Conservation (phyloP, 2,797 vertebrate genomes). For the Cottoperca gobio region DNA sequence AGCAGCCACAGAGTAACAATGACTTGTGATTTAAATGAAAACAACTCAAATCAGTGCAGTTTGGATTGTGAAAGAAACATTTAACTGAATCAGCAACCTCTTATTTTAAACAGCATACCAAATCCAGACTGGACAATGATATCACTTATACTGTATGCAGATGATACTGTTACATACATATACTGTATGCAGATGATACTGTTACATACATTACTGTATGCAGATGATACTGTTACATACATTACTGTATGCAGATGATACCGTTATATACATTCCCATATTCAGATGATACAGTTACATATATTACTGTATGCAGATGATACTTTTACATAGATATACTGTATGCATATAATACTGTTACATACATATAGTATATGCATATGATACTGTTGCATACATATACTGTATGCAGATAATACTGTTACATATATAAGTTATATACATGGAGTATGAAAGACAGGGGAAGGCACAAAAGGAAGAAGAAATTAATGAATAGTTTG, state of each 20-base stretch:
- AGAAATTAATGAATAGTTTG: too few relatives aligned
- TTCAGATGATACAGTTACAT: neutral
- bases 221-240: neutral
- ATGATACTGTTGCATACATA: neutral
- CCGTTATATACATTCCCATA: neutral
- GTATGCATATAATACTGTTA: neutral
- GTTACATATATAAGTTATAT: neutral
- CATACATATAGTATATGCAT: neutral
- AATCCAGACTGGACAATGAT: neutral
- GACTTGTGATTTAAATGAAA: neutral
- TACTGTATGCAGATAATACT: neutral
- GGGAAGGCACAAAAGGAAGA: neutral
- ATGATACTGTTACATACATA: neutral
- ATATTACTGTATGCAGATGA: neutral
- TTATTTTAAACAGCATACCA: neutral
- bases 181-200: neutral
- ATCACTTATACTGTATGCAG: neutral
- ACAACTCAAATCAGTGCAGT: neutral
- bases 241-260: neutral
- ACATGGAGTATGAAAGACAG: neutral
- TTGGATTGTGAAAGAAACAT: constrained; percentile 4
- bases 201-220: neutral
- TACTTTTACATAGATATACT: neutral
- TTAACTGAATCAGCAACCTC: neutral
- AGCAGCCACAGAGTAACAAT: neutral